These are phyloP conservation scores for Leptogaster cylindrica DNA, from an alignment of 2,888 invertebrate genomes.

Conservation along the genomic window DNA sequence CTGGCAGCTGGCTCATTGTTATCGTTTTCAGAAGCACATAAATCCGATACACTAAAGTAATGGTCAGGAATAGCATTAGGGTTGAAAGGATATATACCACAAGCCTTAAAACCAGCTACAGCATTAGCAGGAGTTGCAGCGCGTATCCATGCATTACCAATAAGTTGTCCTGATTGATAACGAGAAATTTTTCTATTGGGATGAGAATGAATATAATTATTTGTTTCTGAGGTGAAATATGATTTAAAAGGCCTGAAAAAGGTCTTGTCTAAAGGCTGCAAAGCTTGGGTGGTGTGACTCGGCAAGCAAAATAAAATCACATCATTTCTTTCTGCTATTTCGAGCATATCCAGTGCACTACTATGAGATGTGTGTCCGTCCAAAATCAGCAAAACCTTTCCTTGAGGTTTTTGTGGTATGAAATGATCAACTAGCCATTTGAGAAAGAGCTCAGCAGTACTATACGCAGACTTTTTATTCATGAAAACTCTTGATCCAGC, in stretches of 20 bases:
- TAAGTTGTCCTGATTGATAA: constrained; percentile 5
- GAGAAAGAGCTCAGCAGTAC: constrained; percentile 49
- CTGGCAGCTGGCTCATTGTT: too few relatives aligned
- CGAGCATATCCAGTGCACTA: constrained; percentile 30
- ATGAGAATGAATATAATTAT: not conserved
- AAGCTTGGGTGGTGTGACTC: constrained; percentile 21
- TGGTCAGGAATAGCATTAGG: constrained; percentile 19
- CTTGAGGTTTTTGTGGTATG: constrained; percentile 48
- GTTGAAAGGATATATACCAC: constrained; percentile 16
- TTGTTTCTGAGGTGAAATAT: not conserved
- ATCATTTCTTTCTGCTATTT: constrained; percentile 17
- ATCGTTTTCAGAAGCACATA: too few relatives aligned
- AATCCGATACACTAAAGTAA: not conserved
- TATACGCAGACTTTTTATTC: constrained; percentile 52
- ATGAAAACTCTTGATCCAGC: constrained; percentile 50
- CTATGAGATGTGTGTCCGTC: constrained; percentile 45
- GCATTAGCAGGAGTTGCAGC: constrained; percentile 16
- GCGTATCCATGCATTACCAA: constrained; percentile 7
- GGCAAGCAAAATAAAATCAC: constrained; percentile 22
- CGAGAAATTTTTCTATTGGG: constrained; percentile 22
- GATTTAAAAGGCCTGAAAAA: constrained; percentile 22
- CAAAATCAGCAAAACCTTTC: constrained; percentile 49
- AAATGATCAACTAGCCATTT: constrained; percentile 52
- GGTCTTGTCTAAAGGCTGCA: too few relatives aligned
- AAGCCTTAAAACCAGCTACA: constrained; percentile 17